Evolutionary conservation across 1,140 invertebrate species (phyloP).

Genomic region (Brachionus calyciflorus): DNA sequence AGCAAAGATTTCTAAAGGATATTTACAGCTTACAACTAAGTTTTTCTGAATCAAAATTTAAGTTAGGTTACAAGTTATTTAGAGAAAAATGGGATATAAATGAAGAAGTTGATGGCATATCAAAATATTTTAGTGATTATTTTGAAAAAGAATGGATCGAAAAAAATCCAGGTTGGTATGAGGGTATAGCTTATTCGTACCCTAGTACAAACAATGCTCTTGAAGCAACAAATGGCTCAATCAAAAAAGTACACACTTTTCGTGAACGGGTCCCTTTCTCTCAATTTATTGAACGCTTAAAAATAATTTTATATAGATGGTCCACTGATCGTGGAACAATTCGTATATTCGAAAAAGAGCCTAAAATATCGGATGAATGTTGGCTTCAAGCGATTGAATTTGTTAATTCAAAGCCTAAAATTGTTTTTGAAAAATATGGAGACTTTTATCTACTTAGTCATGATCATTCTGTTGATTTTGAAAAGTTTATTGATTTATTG

Average conservation of each 20-base stretch:
- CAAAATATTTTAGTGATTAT: neutral
- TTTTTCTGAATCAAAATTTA: neutral
- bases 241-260: neutral
- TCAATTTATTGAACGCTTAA: conserved; percentile 12
- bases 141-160: neutral
- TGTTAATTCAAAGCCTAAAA: neutral
- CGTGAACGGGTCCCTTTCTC: neutral
- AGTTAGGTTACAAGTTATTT: neutral
- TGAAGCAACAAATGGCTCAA: conserved; percentile 4
- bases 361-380: neutral
- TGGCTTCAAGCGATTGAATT: conserved; percentile 1
- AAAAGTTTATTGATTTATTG: no score
- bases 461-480: no score
- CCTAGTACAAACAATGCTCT: conserved; percentile 20
- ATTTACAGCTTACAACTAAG: neutral
- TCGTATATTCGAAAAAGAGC: conserved; percentile 5
- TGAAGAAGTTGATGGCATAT: neutral
- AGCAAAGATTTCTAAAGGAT: neutral
- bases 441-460: no score
- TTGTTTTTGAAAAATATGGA: no score
- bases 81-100: neutral
- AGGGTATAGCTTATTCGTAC: neutral
- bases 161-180: neutral
- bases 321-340: neutral
- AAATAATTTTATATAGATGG: neutral